phyloP scores from a whole-genome alignment of 2,888 invertebrate genomes.

The Andrena camellia region DNA sequence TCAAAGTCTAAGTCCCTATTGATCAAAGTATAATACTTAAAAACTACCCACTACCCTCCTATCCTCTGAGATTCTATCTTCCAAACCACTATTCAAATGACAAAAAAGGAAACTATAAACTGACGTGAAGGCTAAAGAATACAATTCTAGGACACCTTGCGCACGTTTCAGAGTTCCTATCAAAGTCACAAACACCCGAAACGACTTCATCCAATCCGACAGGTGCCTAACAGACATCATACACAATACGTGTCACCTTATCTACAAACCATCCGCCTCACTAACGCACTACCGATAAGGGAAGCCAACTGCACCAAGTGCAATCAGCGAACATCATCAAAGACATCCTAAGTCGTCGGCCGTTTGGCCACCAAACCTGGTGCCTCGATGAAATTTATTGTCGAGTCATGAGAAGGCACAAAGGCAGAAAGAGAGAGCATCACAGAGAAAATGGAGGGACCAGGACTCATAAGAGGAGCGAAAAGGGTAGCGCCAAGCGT shows the following conservation, averaged over 20 bases:
- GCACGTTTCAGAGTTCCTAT: not conserved
- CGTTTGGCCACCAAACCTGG: not conserved
- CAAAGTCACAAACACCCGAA: not conserved
- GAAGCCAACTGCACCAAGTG: not conserved
- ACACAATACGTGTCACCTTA: too few relatives aligned
- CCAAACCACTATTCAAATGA: not conserved
- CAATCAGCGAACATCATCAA: not conserved
- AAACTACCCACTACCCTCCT: not conserved
- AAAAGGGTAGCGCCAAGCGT: slow-evolving; percentile 75
- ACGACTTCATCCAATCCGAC: too few relatives aligned
- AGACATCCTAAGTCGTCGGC: not conserved
- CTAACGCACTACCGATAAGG: not conserved
- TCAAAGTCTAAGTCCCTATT: not conserved
- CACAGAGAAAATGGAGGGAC: not conserved
- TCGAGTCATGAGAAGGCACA: not conserved
- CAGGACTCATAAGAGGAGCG: slow-evolving; percentile 1
- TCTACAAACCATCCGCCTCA: too few relatives aligned
- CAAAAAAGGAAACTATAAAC: not conserved
- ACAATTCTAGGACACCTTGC: slow-evolving; percentile 8
- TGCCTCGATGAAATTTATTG: too few relatives aligned
- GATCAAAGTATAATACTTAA: not conserved
- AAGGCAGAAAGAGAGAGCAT: not conserved
- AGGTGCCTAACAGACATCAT: too few relatives aligned
- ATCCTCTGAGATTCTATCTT: not conserved
- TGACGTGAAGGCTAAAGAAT: not conserved